These are phyloP conservation scores for Patella ulyssiponensis DNA, from an alignment of 2,888 invertebrate genomes.

Conservation along the genomic window DNA sequence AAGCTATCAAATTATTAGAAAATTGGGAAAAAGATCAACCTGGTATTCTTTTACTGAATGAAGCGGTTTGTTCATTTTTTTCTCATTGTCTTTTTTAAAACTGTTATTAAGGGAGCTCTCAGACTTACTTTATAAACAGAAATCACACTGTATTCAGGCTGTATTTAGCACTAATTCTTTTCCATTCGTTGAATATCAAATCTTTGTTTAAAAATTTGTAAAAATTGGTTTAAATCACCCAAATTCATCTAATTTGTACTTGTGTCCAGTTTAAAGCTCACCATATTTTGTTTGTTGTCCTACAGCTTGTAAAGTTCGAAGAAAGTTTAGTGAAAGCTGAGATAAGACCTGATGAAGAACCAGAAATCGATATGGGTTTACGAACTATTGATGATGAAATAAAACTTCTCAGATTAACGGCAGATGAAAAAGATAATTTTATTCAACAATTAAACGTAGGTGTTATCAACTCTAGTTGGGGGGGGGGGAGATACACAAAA, in stretches of 20 bases:
- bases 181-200: too few species aligned
- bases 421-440: conserved; percentile 54
- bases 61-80: conserved; percentile 42
- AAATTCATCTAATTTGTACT: too few species aligned
- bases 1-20: conserved; percentile 65
- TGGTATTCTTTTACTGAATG: conserved; percentile 36
- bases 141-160: too few species aligned
- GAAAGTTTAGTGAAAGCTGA: conserved; percentile 48
- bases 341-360: conserved; percentile 49
- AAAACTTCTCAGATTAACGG: conserved; percentile 48
- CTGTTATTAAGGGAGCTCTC: neutral
- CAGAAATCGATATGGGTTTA: conserved; percentile 53
- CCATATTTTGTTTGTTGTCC: too few species aligned
- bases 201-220: too few species aligned
- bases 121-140: too few species aligned
- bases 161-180: too few species aligned
- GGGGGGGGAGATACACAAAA: neutral
- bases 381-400: conserved; percentile 58
- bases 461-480: neutral
- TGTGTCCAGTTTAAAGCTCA: too few species aligned
- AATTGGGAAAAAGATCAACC: conserved; percentile 29
- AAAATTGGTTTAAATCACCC: too few species aligned
- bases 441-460: conserved; percentile 46
- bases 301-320: conserved; percentile 29
- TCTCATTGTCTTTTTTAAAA: neutral